Base-by-base conservation (phyloP, 2,888 invertebrate genomes). In the Diaprepes abbreviatus region DNA sequence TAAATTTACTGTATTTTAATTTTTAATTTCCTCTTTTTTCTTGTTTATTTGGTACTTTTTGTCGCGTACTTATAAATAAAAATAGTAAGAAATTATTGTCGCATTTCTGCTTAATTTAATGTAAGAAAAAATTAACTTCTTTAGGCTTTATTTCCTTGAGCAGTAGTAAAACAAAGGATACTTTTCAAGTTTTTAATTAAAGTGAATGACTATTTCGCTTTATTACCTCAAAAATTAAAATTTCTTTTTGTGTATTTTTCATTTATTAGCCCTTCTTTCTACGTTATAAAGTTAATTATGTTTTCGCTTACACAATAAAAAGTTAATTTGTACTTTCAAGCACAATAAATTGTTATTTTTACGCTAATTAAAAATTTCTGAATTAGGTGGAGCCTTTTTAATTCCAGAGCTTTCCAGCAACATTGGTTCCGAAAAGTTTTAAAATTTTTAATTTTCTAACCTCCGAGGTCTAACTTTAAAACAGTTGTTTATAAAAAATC, bases 171-270 rank as follows among this genome's bases (percentile, higher is more conserved):
- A 83, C 83, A 83, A 83, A 83, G 80, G 81, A 81, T 81, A 83
- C 83, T 83, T 83, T 80, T 81, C 81, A 82, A 82, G 82, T 83
- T 83, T 83, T 83, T 83, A 83, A 83, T 83, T 83, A 83, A 83
- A 83, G 83, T 83, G 82, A 83, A 82, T 81, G 81, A 81, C 82
- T 82, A 83, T 82, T 83, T 81, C 81, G 80, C 81, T 82, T 82
- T 81, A 83, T 77, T 82, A 79, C 81, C 81, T 81, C 78, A 81
- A 82, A 82, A 82, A 82, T 81, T 82, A 81, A 82, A 81, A 81
- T 81, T 80, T 80, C 80, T 77, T 77, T 79, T 74, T 74, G 75
- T 72, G 75, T 67, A 72, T 74, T 72, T 71, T 72, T 63, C 74
- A 77, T 78, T 76, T 78, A 77, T 79, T 77, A 76, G 65, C 54